Percentiles rank a stretch among this genome's conserved stretches.
Evolutionary conservation across 2,888 invertebrate species (phyloP).

Genomic region (Meghimatium bilineatum): DNA sequence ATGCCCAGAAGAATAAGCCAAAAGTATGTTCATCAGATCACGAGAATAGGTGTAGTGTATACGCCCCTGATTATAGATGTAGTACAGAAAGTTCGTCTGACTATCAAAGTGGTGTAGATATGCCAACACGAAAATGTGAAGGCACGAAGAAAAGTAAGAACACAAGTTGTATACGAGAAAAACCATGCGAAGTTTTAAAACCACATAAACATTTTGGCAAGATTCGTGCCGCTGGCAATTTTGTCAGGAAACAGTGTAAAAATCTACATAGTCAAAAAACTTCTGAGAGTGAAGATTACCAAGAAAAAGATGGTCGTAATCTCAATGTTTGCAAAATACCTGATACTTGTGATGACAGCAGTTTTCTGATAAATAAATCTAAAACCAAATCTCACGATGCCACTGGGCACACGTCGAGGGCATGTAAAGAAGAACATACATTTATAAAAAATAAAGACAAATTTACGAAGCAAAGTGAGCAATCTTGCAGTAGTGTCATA

Average conservation of each 20-base stretch:
- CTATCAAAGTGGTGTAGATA: background rate
- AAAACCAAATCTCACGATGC: background rate
- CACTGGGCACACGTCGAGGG: background rate
- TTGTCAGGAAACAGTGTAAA: background rate
- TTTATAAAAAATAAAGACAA: background rate
- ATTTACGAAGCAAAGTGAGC: background rate
- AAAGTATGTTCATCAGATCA: too few relatives aligned
- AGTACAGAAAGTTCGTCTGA: background rate
- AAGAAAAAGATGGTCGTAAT: background rate
- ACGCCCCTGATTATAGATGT: background rate
- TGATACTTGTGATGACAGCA: background rate
- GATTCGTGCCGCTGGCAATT: too few relatives aligned
- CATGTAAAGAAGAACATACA: background rate
- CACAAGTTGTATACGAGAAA: background rate
- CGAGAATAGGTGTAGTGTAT: background rate
- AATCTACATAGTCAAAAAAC: background rate
- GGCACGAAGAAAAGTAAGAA: background rate
- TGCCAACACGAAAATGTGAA: background rate
- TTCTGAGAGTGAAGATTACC: background rate
- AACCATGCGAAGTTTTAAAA: too few relatives aligned
- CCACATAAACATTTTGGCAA: background rate
- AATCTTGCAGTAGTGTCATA: background rate
- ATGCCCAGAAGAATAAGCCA: too few relatives aligned
- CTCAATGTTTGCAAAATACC: background rate
- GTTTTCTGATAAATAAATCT: background rate